Conservation (phyloP, 2,888 invertebrate genomes). For the Druceiella hillmani region DNA sequence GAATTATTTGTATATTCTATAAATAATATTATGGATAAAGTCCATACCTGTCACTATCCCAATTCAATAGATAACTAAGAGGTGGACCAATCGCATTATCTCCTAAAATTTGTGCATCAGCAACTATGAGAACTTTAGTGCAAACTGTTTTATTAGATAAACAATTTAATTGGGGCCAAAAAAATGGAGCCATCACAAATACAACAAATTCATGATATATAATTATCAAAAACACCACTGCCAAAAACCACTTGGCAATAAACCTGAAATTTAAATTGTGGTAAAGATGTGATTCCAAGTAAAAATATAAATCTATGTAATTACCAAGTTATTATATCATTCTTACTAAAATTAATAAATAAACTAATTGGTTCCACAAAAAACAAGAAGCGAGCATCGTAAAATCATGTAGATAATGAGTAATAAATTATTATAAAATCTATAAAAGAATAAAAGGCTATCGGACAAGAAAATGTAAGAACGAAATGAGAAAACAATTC, state of each 20-base stretch:
- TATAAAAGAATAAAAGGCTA: no score
- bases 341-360: no score
- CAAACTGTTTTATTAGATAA: constrained; percentile 41
- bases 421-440: no score
- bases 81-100: constrained; percentile 64
- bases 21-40: neutral
- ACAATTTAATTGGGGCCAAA: constrained; percentile 48
- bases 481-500: no score
- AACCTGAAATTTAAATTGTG: constrained; percentile 6
- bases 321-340: no score
- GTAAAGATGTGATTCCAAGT: no score
- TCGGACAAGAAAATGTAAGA: no score
- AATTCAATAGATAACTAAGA: constrained; percentile 66
- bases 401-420: no score
- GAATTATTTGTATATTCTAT: neutral
- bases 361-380: no score
- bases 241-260: constrained; percentile 6
- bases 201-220: constrained; percentile 55
- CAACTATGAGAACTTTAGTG: constrained; percentile 65
- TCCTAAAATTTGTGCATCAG: constrained; percentile 92
- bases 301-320: no score
- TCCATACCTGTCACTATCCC: constrained; percentile 81
- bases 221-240: constrained; percentile 26
- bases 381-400: no score
- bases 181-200: constrained; percentile 37